phyloP scores from a whole-genome alignment of 2,888 invertebrate genomes.

The Dorcus hopei region DNA sequence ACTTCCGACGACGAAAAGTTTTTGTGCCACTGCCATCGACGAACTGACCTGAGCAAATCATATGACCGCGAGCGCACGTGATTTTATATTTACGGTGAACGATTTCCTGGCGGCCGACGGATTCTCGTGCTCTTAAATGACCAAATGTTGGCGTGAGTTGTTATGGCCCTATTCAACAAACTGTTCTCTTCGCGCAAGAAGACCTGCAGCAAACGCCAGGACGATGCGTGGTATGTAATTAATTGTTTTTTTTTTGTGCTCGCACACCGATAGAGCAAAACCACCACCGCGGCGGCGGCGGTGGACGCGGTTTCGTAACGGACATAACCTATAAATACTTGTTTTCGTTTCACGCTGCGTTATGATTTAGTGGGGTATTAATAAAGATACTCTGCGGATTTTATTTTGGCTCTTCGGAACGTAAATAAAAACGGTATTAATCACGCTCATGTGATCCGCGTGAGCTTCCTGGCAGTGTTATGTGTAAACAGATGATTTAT shows the following conservation, averaged over 20 bases:
- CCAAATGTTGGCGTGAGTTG: constrained; percentile 33
- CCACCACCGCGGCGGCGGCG: no score
- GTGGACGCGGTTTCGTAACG: not conserved
- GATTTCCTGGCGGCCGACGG: constrained; percentile 29
- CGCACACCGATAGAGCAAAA: not conserved
- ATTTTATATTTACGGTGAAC: constrained; percentile 44
- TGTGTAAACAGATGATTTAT: no score
- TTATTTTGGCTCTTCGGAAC: no score
- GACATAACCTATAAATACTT: no score
- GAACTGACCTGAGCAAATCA: constrained; percentile 37
- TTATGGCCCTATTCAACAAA: constrained; percentile 75
- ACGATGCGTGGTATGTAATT: constrained; percentile 50
- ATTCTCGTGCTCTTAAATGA: constrained; percentile 21
- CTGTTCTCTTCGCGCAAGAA: constrained; percentile 63
- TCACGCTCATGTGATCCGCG: no score
- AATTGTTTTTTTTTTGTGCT: constrained; percentile 6
- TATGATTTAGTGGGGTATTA: no score
- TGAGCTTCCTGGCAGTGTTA: no score
- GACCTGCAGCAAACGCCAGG: constrained; percentile 51
- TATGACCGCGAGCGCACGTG: constrained; percentile 45
- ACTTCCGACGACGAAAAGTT: constrained; percentile 25
- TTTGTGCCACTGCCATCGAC: constrained; percentile 30
- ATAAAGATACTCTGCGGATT: no score
- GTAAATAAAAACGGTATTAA: no score
- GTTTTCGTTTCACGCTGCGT: no score